phyloP scores from a whole-genome alignment of 2,113 vertebrate genomes.

The Gymnorhina tibicen region DNA sequence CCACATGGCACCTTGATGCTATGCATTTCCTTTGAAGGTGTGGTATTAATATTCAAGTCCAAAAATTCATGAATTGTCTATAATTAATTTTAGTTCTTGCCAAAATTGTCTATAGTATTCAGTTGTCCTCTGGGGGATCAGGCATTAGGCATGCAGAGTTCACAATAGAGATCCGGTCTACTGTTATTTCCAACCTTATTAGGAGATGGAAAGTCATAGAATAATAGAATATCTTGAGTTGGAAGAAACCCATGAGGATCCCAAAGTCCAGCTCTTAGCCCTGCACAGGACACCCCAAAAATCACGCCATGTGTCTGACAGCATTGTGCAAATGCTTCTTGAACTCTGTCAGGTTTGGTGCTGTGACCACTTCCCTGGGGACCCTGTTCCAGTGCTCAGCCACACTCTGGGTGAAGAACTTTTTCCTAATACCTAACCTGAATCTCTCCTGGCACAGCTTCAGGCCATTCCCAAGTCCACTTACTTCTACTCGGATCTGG shows the following conservation, averaged over 20 bases:
- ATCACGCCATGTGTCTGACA: neutral
- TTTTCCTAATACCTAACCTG: neutral
- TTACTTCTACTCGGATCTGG: neutral
- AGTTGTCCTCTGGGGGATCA: neutral
- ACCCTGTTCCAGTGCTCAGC: rapidly evolving
- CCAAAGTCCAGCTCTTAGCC: neutral
- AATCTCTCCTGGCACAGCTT: neutral
- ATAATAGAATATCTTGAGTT: neutral
- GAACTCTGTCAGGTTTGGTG: neutral
- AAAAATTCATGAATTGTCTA: neutral
- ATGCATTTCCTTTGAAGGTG: neutral
- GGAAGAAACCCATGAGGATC: neutral
- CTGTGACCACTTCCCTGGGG: neutral
- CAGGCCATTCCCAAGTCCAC: neutral
- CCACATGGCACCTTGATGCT: neutral
- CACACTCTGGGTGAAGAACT: neutral
- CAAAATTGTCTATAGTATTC: neutral
- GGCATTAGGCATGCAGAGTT: neutral
- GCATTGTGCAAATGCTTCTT: neutral
- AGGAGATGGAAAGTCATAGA: neutral
- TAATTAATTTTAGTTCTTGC: neutral
- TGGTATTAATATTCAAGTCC: neutral
- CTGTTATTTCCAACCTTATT: neutral
- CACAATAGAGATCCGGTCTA: neutral
- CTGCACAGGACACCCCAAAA: neutral